Percentiles rank a stretch among this genome's conserved stretches.
phyloP scores from a whole-genome alignment of 2,113 vertebrate genomes.

The Hypomesus transpacificus region DNA sequence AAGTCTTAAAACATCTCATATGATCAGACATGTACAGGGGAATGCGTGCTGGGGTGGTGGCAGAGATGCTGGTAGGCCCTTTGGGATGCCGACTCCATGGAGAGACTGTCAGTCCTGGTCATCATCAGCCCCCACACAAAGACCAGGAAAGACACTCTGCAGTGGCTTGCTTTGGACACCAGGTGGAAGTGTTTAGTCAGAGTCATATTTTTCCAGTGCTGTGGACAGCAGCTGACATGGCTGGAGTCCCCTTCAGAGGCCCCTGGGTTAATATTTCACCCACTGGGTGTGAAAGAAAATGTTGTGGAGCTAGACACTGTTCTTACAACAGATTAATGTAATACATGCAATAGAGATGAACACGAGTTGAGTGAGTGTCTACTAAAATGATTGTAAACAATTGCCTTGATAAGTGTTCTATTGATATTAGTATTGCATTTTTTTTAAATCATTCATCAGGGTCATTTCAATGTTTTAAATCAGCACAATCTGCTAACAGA shows the following conservation, averaged over 20 bases:
- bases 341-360: no score
- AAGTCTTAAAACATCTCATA: neutral
- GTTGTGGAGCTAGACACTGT: no score
- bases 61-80: constrained; percentile 14
- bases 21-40: neutral
- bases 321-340: no score
- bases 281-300: no score
- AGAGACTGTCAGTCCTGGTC: constrained; percentile 51
- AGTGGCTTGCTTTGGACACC: constrained; percentile 13
- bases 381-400: no score
- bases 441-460: no score
- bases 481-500: no score
- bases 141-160: neutral
- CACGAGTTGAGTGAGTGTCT: no score
- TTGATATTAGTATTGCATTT: no score
- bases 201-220: neutral
- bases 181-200: constrained; percentile 27
- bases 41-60: neutral
- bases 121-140: constrained; percentile 37
- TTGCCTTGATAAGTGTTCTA: no score
- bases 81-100: constrained; percentile 19
- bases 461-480: no score
- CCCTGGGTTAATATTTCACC: constrained; percentile 56
- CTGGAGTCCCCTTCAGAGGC: constrained; percentile 33
- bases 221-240: constrained; percentile 29